A percentile compares a stretch with the other conserved stretches of the same genome.
phyloP scores from a whole-genome alignment of 2,888 invertebrate species.

The Leptopilina myrica region DNA sequence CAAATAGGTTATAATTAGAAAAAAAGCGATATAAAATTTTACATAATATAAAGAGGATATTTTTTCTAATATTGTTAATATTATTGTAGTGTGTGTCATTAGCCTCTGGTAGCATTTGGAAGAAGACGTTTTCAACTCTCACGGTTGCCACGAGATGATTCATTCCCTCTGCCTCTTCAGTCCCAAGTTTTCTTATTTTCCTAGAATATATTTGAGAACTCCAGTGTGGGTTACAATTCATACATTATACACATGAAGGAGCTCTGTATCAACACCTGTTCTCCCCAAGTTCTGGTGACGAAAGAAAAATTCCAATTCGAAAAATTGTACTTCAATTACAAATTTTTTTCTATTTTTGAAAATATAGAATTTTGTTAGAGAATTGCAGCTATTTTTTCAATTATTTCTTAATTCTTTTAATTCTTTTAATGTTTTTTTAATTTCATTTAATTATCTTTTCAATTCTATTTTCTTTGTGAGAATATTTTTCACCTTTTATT shows the following conservation, averaged over 20 bases:
- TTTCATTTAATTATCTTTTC: not conserved
- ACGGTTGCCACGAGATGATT: slow-evolving; percentile 46
- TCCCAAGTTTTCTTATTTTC: slow-evolving; percentile 45
- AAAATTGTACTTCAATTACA: not conserved
- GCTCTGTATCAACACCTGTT: slow-evolving; percentile 23
- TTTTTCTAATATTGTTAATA: not conserved
- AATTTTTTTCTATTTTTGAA: not conserved
- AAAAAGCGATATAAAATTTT: not conserved
- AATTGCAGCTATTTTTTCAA: too few relatives aligned
- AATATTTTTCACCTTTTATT: not conserved
- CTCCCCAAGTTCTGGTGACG: not conserved
- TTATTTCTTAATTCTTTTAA: too few relatives aligned
- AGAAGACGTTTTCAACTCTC: slow-evolving; percentile 11
- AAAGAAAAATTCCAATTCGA: not conserved
- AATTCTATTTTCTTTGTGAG: not conserved
- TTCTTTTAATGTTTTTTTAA: too few relatives aligned
- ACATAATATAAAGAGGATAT: not conserved
- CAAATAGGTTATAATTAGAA: too few relatives aligned
- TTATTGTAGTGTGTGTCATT: not conserved
- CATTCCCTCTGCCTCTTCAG: slow-evolving; percentile 8
- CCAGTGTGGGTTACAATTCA: slow-evolving; percentile 13
- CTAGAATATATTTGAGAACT: slow-evolving; percentile 24
- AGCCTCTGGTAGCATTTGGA: not conserved
- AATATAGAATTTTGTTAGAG: too few relatives aligned
- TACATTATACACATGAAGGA: slow-evolving; percentile 25